Base-by-base conservation (phyloP, 2,113 vertebrate species). In the Saccopteryx leptura region DNA sequence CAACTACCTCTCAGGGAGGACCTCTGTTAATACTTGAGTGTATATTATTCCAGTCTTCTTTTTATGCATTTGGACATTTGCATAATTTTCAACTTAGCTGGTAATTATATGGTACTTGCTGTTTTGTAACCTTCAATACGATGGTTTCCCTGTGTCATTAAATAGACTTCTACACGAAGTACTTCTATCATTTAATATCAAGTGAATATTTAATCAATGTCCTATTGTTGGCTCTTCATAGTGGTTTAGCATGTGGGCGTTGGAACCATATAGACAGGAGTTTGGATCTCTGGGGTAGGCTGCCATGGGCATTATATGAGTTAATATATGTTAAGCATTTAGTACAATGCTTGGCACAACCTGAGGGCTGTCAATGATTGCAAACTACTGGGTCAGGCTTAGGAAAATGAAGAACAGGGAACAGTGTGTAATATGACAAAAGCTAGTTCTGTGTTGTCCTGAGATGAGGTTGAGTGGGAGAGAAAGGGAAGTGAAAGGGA, bases 71-170 rank as follows among this genome's bases (percentile, higher is more conserved):
- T 90, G n/a, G 28, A 18, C 74, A 81, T 97, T 97, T 95, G 88
- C 82, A 91, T 96, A 95, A 96, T 95, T 94, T 97, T 97, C 58
- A 95, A 63, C 78, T 96, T 97, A 87, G 71, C 94, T 96, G 4
- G 24, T 94, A 86, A 95, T 96, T 88, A 80, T 74, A 58, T 76
- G 82, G 21, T 91, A 84, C 80, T 91, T 95, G 76, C 19, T 94
- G 58, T 90, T 96, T 92, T 79, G 65, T 93, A 93, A 86, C 82
- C 50, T 94, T 95, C 81, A 80, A 2, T 74, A 26, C 88, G 72
- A 95, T 93, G 52, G 33, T 71, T 95, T 96, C 58, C 61, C 31
- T 69, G 2, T 84, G 46, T 86, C 78, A 63, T 93, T 94, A 95
- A 91, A 66, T 93, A 72, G 60, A 74, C 69, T 95, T 68, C 66